Evolutionary conservation across 2,888 invertebrate species (phyloP), one percentile per base, ranked within the genome.

Genomic region (Eristalinus aeneus): DNA sequence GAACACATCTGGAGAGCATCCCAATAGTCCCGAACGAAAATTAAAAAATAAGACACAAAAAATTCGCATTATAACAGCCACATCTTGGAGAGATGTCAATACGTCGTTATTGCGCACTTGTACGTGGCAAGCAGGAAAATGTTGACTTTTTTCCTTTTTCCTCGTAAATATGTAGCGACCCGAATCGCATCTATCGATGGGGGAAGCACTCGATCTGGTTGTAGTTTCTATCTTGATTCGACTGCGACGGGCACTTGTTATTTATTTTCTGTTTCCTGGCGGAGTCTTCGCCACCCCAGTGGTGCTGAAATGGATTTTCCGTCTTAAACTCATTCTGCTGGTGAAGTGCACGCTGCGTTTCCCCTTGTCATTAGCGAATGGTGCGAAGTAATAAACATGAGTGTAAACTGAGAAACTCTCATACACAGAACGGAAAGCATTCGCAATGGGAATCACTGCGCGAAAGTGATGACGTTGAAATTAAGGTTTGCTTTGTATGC

Each of bases 341-440:
- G 75, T 65, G 54, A 76, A 85, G 74, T 65, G 79, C 60, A 69
- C 84, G 75, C 32, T 61, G 74, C 80, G 67, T 72, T 80, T 85
- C 84, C 86, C 82, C 82, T 82, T 78, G 86, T 86, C 86, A 82
- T 82, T 82, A 82, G 53, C 69, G 82, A 77, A 78, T 86, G 78
- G 86, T 78, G 86, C 82, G 78, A 77, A 82, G 82, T 78, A 86
- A 81, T 86, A 82, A 86, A 86, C 86, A 82, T 63, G 82, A 86
- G 77, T 65, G 86, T 78, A 67, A 86, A 86, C 65, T 78, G 65
- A 12, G 46, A 16, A 53, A 65, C 75, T 32, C 31, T 11, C 60
- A 65, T 86, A 82, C 86, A 86, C 86, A 73, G 81, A 31, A 74
- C 69, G 63, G 23, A 22, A 54, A 69, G 27, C 20, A 32, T 20